Evolutionary conservation across 2,797 vertebrate genomes (phyloP).

Genomic region (Odontamblyopus lacepedii): DNA sequence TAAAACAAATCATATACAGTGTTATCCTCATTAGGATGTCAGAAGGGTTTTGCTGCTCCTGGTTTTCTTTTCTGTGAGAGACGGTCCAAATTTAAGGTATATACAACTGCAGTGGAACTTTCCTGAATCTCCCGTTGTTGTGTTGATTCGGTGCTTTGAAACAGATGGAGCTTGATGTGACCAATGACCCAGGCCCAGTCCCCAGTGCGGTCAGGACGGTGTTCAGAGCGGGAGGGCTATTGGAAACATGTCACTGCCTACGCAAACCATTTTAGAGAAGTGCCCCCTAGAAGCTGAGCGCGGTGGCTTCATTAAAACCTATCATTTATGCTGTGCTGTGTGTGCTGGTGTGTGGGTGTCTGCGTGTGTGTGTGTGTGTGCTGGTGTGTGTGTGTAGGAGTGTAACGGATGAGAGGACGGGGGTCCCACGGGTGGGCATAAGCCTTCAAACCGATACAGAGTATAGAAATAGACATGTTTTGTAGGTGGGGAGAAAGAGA

Average conservation of each 20-base stretch:
- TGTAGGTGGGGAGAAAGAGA: no score
- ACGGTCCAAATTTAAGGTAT: no score
- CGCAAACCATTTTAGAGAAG: constrained; percentile 58
- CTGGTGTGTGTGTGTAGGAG: no score
- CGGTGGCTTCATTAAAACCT: constrained; percentile 63
- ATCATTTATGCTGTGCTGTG: constrained; percentile 44
- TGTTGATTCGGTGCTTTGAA: constrained; percentile 31
- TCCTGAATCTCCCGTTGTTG: constrained; percentile 2
- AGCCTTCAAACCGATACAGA: no score
- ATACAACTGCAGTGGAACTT: background rate
- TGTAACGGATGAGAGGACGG: no score
- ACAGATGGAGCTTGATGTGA: constrained; percentile 45
- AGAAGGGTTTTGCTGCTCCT: no score
- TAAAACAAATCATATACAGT: no score
- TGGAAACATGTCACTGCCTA: constrained; percentile 58
- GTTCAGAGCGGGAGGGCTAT: constrained; percentile 25
- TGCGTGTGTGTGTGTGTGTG: background rate
- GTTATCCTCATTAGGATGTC: no score
- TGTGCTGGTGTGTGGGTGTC: no score
- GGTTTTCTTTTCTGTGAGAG: no score
- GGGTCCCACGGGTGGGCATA: no score
- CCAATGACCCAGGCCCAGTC: constrained; percentile 52
- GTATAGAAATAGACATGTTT: no score
- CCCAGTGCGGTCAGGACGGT: constrained; percentile 33
- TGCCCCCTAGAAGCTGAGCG: constrained; percentile 38